Evolutionary conservation across 2,797 vertebrate genomes (phyloP).

Genomic region (Halcyon smyrnensis): DNA sequence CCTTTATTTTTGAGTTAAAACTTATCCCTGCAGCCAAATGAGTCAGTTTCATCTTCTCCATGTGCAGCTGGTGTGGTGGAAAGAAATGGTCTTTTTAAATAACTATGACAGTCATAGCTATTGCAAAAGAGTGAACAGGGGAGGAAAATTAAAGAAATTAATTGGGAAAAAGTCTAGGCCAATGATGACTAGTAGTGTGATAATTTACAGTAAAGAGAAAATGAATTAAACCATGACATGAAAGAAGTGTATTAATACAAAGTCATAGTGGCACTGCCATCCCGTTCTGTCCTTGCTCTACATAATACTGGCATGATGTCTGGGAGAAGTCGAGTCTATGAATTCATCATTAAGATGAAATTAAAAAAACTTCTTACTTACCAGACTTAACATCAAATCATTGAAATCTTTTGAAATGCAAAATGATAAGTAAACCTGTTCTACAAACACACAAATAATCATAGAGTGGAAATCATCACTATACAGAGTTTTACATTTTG

Average conservation of each 20-base stretch:
- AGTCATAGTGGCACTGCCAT: not conserved
- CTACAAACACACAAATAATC: not conserved
- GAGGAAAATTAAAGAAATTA: not conserved
- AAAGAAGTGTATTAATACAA: not conserved
- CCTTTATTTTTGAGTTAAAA: not conserved
- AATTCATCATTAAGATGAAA: not conserved
- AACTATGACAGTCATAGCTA: not conserved
- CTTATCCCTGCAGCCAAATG: not conserved
- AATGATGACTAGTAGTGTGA: not conserved
- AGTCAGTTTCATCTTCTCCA: not conserved
- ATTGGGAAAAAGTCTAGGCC: not conserved
- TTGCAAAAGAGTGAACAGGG: not conserved
- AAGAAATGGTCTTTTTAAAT: conserved; percentile 20
- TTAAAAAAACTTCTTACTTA: fast-evolving
- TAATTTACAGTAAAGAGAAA: not conserved
- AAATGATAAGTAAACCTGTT: not conserved
- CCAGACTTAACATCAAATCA: not conserved
- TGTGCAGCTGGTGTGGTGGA: not conserved
- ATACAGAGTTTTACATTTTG: not conserved
- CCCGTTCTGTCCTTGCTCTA: not conserved
- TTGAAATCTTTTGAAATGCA: not conserved
- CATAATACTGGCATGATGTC: not conserved
- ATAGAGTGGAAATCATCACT: not conserved
- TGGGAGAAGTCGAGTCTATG: not conserved
- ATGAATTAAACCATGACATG: not conserved